phyloP scores from a whole-genome alignment of 2,888 invertebrate genomes.

The Cheilosia soror region DNA sequence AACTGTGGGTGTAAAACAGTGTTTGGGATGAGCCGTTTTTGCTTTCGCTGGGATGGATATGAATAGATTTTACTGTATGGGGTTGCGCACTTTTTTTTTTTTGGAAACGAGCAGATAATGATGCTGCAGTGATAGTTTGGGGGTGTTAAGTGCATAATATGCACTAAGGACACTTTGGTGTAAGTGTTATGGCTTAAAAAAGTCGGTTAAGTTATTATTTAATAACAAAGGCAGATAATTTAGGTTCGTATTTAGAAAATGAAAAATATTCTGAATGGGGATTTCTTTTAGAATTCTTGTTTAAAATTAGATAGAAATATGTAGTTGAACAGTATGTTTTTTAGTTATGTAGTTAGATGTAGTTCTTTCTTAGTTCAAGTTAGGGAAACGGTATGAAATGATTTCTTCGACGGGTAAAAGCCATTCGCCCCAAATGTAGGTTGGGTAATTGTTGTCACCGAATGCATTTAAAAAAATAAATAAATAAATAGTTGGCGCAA shows the following conservation, averaged over 20 bases:
- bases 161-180: conserved; percentile 51
- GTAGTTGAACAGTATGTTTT: not conserved
- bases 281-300: not conserved
- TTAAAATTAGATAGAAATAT: not conserved
- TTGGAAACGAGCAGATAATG: conserved; percentile 62
- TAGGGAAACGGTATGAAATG: too few species aligned
- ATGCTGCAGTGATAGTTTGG: conserved; percentile 54
- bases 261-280: not conserved
- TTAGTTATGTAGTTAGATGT: too few species aligned
- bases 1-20: conserved; percentile 51
- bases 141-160: conserved; percentile 71
- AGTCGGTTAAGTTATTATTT: conserved; percentile 62
- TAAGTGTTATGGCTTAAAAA: conserved; percentile 65
- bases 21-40: conserved; percentile 32
- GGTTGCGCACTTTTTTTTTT: conserved; percentile 29
- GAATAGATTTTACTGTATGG: conserved; percentile 54
- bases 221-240: conserved; percentile 52
- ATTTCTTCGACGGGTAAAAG: too few species aligned
- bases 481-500: too few species aligned
- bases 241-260: conserved; percentile 10
- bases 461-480: too few species aligned
- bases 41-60: conserved; percentile 46
- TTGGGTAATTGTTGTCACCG: too few species aligned
- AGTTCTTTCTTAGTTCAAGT: too few species aligned
- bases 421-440: too few species aligned